Evolutionary conservation across 2,113 vertebrate genomes (phyloP).

Genomic region (Sylvietta virens): DNA sequence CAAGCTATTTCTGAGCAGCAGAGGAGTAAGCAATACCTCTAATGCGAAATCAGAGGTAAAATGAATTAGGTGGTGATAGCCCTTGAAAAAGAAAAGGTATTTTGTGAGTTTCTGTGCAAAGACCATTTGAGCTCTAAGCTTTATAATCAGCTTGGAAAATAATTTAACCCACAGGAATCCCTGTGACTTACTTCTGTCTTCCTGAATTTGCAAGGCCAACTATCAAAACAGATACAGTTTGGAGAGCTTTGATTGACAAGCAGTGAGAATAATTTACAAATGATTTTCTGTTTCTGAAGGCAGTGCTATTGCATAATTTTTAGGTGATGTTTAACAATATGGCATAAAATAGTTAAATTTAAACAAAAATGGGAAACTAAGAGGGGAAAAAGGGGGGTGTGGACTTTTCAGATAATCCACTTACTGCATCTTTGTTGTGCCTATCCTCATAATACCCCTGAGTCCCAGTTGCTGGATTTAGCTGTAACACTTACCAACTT

Average conservation of each 20-base stretch:
- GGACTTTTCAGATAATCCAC: constrained; percentile 43
- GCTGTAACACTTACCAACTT: not conserved
- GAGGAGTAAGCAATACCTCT: constrained; percentile 24
- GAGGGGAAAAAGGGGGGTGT: not conserved
- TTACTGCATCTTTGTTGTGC: constrained; percentile 43
- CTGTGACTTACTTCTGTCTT: constrained; percentile 47
- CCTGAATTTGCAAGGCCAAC: not conserved
- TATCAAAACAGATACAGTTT: not conserved
- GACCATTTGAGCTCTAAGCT: constrained; percentile 33
- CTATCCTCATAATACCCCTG: constrained; percentile 15
- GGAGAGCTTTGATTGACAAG: not conserved
- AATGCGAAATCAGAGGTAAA: constrained; percentile 22
- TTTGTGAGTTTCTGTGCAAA: constrained; percentile 49
- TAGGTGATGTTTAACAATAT: not conserved
- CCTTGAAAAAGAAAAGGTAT: constrained; percentile 40
- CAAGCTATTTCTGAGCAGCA: not conserved
- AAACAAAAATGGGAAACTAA: not conserved
- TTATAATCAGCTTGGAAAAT: constrained; percentile 58
- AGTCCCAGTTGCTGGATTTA: constrained; percentile 40
- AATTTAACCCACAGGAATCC: constrained; percentile 31
- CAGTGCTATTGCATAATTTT: not conserved
- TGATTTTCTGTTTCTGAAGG: not conserved
- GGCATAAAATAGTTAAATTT: not conserved
- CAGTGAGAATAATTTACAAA: not conserved
- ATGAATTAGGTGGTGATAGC: constrained; percentile 28